A percentile compares a stretch with the other conserved stretches of the same genome.
phyloP scores from a whole-genome alignment of 2,797 vertebrate genomes.

The Remorina albescens region DNA sequence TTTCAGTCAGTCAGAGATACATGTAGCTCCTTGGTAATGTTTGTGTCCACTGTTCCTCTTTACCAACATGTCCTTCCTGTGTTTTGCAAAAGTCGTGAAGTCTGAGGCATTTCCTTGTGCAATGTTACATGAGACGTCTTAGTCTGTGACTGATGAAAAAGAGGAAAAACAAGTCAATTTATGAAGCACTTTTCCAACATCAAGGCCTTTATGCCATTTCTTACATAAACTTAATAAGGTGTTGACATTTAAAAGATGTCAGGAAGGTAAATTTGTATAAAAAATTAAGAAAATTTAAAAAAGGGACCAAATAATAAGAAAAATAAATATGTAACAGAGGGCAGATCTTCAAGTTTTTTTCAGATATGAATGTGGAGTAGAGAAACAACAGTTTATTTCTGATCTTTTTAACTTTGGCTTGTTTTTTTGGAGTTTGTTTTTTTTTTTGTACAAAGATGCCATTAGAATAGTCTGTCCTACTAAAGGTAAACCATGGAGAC shows the following conservation, averaged over 20 bases:
- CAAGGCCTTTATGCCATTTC: background rate
- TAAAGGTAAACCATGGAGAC: background rate
- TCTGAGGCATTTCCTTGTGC: slow-evolving; percentile 22
- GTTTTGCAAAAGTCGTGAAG: slow-evolving; percentile 18
- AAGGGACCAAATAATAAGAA: background rate
- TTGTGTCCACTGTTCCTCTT: slow-evolving; percentile 31
- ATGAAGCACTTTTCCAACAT: background rate
- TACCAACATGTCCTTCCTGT: background rate
- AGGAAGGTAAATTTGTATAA: background rate
- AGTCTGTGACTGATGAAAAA: slow-evolving; percentile 13
- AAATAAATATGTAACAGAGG: background rate
- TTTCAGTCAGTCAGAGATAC: background rate
- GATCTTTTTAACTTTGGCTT: slow-evolving; percentile 6
- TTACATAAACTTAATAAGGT: background rate
- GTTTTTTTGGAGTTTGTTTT: too few species aligned
- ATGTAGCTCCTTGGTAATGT: background rate
- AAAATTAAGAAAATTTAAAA: too few species aligned
- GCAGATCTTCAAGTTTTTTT: background rate
- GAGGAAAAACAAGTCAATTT: background rate
- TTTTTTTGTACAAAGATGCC: background rate
- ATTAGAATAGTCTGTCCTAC: background rate
- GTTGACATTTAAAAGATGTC: background rate
- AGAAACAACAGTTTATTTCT: slow-evolving; percentile 5
- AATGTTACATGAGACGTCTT: background rate
- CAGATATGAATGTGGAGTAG: background rate